Conservation (phyloP, 2,113 vertebrate species). For the Ceyx margarethae region DNA sequence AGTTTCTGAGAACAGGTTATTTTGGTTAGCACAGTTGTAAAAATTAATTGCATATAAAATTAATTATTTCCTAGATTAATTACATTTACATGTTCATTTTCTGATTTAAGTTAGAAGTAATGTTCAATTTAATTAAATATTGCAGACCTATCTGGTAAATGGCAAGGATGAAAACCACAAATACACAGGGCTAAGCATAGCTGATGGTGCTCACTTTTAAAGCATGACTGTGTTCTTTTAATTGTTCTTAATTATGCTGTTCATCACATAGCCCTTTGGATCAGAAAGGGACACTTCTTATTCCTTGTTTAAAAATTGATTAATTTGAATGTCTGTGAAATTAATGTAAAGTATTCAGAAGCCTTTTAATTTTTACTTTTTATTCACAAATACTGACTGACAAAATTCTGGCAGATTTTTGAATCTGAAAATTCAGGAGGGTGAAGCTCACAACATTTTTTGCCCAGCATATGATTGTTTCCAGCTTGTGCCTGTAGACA, state of each 20-base stretch:
- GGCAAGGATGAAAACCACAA: not conserved
- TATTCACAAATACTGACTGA: constrained; percentile 53
- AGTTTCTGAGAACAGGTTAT: not conserved
- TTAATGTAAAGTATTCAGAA: not conserved
- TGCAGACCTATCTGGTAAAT: not conserved
- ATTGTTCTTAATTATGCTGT: not conserved
- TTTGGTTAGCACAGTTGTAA: constrained; percentile 1
- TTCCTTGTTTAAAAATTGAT: not conserved
- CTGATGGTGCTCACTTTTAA: not conserved
- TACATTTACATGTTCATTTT: not conserved
- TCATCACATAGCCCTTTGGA: not conserved
- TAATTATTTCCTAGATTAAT: constrained; percentile 33
- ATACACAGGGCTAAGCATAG: not conserved
- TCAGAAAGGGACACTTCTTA: not conserved
- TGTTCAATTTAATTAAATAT: constrained; percentile 9
- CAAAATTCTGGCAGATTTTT: constrained; percentile 85
- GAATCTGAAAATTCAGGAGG: constrained; percentile 98
- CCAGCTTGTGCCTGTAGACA: constrained; percentile 96
- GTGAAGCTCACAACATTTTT: constrained; percentile 98
- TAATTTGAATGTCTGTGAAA: not conserved
- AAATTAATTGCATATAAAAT: not conserved
- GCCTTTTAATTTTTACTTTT: constrained; percentile 5
- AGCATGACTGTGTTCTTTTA: not conserved
- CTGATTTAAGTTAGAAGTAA: not conserved
- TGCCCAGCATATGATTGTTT: constrained; percentile 97